Evolutionary conservation across 35 echinoderm and acorn worm species (phyloP), one percentile per base, ranked within the genome.

Genomic region (Apostichopus japonicus): DNA sequence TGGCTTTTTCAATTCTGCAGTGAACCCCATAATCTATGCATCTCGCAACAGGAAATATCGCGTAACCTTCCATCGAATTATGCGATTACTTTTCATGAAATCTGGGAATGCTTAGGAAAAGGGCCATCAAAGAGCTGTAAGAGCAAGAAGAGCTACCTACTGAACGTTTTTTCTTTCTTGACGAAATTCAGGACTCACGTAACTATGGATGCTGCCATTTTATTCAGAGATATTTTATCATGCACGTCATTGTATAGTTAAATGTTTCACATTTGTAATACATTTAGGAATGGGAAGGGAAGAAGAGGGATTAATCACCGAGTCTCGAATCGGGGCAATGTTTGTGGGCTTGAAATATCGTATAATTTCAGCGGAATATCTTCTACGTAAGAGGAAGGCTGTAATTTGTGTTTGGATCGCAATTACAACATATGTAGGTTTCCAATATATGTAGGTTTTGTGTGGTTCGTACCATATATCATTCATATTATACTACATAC

Each of bases 11-110:
- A 90, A 77, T 78, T 90, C 88, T 55, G 65, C 67, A 6, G 73
- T 90, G 53, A 90, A 90, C 23, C 88, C 88, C 19, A 53, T 90
- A 0, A 77, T 90, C 6, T 90, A 90, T 33, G 88, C 88, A 7
- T 73, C 33, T 11, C 65, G 88, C 21, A 77, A 90, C 16, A 23
- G 77, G 27, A 15, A 78, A 6, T 90, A 56, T 52, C 24, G 62
- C 27, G 55, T 33, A 19, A 61, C 67, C 1, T 73, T 13, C 13
- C 24, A 21, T 17, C 53, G 16, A 4, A 33, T 90, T n/a, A 11
- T 67, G 63, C 63, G 63, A 15, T 8, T 67, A 67, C 11, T 67
- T 11, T 67, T 67, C 3, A 67, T 11, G 19, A 67, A 67, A 67
- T 67, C 63, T 67, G 63, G 11, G 63, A 67, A 15, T 11, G 63